Evolutionary conservation across 2,888 invertebrate genomes (phyloP), one percentile per base, ranked within the genome.

Genomic region (Conus canariensis): DNA sequence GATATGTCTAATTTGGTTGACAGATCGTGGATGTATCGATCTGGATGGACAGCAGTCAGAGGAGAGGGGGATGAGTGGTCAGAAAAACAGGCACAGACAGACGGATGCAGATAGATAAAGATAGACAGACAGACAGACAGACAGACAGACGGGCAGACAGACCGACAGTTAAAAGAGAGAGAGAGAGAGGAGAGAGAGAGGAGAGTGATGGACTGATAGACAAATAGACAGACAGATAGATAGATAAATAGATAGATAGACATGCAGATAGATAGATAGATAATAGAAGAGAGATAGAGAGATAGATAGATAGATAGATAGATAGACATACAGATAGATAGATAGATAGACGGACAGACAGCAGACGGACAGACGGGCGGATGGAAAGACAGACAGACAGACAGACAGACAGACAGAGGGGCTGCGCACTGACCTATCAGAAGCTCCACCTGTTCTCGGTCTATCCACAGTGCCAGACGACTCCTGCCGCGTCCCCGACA

Each of bases 401-500:
- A 30, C 30, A 30, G 30, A 30, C 30, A 30, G 30, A 30, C 30
- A 30, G 45, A 45, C 45, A 45, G 45, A 45, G 45, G 45, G 45
- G 45, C 45, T 45, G 45, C 45, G 7, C 45, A 83, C 85, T 89
- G 30, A 89, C 89, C 89, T 16, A 74, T 89, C n/a, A 89, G 59
- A 12, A n/a, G 58, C 85, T 89, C 89, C 70, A 89, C 77, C 56
- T 89, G 89, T 22, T 56, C 85, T 3, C 60, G 58, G 85, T 89
- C 89, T n/a, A 89, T 89, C 89, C 89, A 89, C 85, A 89, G 85
- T 12, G 74, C 30, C 87, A 90, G 87, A 14, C 87, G 80, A 67
- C 77, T 87, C 64, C 87, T 77, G 9, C 87, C 87, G 1, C 87
- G 80, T 16, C 77, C 86, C 14, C 90, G 80, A 82, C 90, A 86